A percentile compares a stretch with the other conserved stretches of the same genome.
Evolutionary conservation across 2,888 invertebrate species (phyloP).

Genomic region (Aleiodes alternator): DNA sequence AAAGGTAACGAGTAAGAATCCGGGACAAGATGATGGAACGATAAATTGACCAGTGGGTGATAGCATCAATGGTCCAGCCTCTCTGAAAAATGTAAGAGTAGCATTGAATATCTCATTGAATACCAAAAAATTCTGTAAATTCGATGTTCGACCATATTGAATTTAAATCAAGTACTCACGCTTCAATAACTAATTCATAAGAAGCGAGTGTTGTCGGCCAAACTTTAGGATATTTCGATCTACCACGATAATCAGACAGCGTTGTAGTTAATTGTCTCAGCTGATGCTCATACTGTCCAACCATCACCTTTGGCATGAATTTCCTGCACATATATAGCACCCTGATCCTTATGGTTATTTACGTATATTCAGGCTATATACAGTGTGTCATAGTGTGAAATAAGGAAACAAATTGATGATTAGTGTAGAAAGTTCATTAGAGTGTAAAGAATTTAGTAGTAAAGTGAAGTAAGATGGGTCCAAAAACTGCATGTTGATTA

Average conservation of each 20-base stretch:
- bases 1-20: slow-evolving; percentile 89
- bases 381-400: slow-evolving; percentile 48
- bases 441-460: background rate
- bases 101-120: background rate
- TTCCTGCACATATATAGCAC: slow-evolving; percentile 81
- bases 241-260: slow-evolving; percentile 85
- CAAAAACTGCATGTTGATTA: too few species aligned
- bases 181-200: slow-evolving; percentile 91
- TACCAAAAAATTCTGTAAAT: too few species aligned
- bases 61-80: slow-evolving; percentile 94
- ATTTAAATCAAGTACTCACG: slow-evolving; percentile 79
- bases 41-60: slow-evolving; percentile 96
- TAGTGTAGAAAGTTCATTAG: background rate
- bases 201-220: slow-evolving; percentile 86
- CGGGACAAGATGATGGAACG: slow-evolving; percentile 93
- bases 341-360: slow-evolving; percentile 71
- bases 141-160: background rate
- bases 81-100: slow-evolving; percentile 77
- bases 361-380: slow-evolving; percentile 57
- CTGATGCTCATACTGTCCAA: slow-evolving; percentile 89
- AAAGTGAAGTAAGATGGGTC: background rate
- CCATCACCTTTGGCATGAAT: slow-evolving; percentile 94
- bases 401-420: background rate
- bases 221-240: slow-evolving; percentile 81
- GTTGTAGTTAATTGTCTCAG: slow-evolving; percentile 90